Percentiles rank a stretch among this genome's conserved stretches.
phyloP scores from a whole-genome alignment of 2,888 invertebrate species.

The Sipunculus nudus region DNA sequence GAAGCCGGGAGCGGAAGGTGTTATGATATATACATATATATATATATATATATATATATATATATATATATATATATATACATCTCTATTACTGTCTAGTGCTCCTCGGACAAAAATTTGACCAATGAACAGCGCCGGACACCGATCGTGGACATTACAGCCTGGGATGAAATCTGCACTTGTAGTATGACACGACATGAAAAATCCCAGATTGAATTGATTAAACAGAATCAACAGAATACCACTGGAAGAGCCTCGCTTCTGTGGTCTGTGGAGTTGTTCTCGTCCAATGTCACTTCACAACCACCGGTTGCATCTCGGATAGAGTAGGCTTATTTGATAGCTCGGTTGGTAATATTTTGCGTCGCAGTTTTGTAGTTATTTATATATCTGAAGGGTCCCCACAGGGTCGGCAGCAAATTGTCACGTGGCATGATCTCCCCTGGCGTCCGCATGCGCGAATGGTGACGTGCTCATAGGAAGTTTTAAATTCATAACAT shows the following conservation, averaged over 20 bases:
- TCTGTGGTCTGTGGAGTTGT: background rate
- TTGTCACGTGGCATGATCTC: constrained; percentile 28
- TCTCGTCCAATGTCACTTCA: background rate
- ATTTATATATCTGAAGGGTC: background rate
- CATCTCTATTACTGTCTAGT: too few relatives aligned
- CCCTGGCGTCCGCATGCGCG: constrained; percentile 41
- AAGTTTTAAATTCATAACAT: constrained; percentile 31
- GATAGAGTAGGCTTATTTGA: background rate
- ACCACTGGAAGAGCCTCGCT: constrained; percentile 10
- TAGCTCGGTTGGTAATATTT: background rate
- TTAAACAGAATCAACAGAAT: constrained; percentile 19
- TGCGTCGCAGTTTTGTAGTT: background rate
- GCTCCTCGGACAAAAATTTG: too few relatives aligned
- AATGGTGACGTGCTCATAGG: constrained; percentile 43
- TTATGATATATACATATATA: too few relatives aligned
- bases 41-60: too few relatives aligned
- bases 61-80: too few relatives aligned
- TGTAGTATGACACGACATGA: too few relatives aligned
- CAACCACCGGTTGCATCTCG: background rate
- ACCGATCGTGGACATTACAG: too few relatives aligned
- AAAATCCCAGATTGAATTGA: too few relatives aligned
- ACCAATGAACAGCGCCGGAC: too few relatives aligned
- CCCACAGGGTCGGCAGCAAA: background rate
- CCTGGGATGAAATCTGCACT: too few relatives aligned
- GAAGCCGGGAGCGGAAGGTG: too few relatives aligned